These are phyloP conservation scores for Symphodus melops DNA, from an alignment of 2,113 vertebrate genomes.

Conservation along the genomic window DNA sequence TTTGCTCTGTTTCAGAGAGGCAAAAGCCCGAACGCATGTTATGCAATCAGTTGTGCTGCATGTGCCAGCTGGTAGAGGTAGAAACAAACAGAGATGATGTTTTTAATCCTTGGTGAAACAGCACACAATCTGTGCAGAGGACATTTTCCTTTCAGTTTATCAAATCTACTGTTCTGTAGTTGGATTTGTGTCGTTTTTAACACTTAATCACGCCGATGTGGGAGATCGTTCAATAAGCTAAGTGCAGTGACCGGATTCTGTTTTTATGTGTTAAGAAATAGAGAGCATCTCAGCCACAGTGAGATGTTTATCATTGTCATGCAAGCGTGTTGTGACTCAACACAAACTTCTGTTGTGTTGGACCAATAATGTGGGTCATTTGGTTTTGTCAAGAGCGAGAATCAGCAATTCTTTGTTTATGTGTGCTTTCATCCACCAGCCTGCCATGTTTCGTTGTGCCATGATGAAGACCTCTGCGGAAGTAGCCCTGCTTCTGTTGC, in stretches of 20 bases:
- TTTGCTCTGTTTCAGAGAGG: constrained; percentile 39
- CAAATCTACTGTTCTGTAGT: constrained; percentile 1
- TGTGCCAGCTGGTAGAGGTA: constrained; percentile 76
- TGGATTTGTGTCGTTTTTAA: not conserved
- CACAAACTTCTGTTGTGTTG: constrained; percentile 2
- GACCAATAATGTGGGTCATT: not conserved
- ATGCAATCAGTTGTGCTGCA: constrained; percentile 67
- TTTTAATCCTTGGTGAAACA: constrained; percentile 66
- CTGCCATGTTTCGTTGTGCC: constrained; percentile 34
- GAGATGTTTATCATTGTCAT: not conserved
- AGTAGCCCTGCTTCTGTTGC: constrained; percentile 38
- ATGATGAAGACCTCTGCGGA: constrained; percentile 59
- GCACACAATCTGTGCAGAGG: constrained; percentile 3
- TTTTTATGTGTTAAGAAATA: not conserved
- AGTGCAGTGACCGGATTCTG: not conserved
- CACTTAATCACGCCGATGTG: not conserved
- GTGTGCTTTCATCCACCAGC: constrained; percentile 21
- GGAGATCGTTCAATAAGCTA: too few species aligned
- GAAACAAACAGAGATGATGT: constrained; percentile 54
- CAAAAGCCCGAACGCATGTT: constrained; percentile 65
- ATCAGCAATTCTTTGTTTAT: constrained; percentile 6
- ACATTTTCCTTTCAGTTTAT: constrained; percentile 1
- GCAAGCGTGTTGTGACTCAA: constrained; percentile 27
- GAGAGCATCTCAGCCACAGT: not conserved
- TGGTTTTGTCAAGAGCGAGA: not conserved